Conservation (phyloP, 2,113 vertebrate species). For the Etheostoma cragini region DNA sequence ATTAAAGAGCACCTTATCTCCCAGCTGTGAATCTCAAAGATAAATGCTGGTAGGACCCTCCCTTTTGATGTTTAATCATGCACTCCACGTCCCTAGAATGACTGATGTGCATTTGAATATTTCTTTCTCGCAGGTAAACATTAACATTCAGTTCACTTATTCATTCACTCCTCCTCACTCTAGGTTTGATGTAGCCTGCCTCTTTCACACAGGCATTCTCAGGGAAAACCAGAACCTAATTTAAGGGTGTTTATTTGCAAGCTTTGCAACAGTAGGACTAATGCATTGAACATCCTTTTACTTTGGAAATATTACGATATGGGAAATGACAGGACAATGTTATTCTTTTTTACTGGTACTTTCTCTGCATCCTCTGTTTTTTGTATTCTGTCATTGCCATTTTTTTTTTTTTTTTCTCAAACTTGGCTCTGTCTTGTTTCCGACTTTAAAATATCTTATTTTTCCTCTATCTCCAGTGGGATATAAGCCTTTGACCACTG, state of each 20-base stretch:
- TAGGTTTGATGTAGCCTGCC: conserved; percentile 32
- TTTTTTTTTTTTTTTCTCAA: conserved; percentile 19
- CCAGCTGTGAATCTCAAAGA: conserved; percentile 66
- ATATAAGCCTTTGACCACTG: background rate
- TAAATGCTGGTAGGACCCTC: conserved; percentile 70
- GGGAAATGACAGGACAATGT: background rate
- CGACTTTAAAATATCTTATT: background rate
- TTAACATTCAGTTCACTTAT: conserved; percentile 63
- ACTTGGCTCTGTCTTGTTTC: conserved; percentile 9
- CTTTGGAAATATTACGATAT: conserved; percentile 12
- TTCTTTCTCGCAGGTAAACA: conserved; percentile 65
- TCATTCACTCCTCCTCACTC: conserved; percentile 33
- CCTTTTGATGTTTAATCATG: conserved; percentile 72
- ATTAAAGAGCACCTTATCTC: conserved; percentile 70
- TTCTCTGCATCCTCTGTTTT: background rate
- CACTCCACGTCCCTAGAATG: conserved; percentile 60
- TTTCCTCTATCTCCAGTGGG: background rate
- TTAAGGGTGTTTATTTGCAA: conserved; percentile 41
- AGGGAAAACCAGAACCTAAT: conserved; percentile 32
- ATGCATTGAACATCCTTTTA: conserved; percentile 38
- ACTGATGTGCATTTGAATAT: conserved; percentile 71
- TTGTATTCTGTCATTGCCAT: background rate
- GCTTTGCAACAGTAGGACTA: conserved; percentile 17
- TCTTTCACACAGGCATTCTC: conserved; percentile 34
- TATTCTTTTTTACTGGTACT: background rate